Evolutionary conservation across 2,888 invertebrate species (phyloP), one percentile per base, ranked within the genome.

Genomic region (Lasioglossum marginatum): DNA sequence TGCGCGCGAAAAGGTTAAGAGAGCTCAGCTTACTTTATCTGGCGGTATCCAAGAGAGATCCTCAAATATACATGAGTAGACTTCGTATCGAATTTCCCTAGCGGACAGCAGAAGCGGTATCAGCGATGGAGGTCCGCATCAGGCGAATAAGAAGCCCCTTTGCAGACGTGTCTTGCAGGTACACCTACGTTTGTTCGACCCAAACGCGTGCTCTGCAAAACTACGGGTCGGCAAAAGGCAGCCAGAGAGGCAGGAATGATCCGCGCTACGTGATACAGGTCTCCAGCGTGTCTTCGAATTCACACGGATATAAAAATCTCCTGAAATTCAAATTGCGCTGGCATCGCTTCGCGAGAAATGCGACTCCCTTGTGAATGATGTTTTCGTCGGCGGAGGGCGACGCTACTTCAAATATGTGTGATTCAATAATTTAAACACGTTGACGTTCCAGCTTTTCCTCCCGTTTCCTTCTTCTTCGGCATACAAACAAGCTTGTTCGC

Each of bases 81-180:
- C 90, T 91, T 93, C 91, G 92, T 92, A 93, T 93, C 92, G 93
- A 93, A 94, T 94, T 94, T 94, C 93, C 93, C 93, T 91, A 92
- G 93, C 92, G 94, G 90, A 92, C 92, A 90, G 88, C 82, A 81
- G 84, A 87, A 88, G 74, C 88, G 81, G 86, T 75, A 82, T 85
- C 89, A 91, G 89, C 90, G 90, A 91, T 86, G 90, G 87, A 86
- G 84, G 89, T 90, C 92, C 91, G 91, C 91, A 85, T 87, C 89
- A 87, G 86, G 88, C 89, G 90, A 91, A 92, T 92, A 91, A 90
- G 89, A 91, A 88, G 84, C 82, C 78, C 83, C 88, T 91, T 88
- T 89, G 85, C 87, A 87, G 77, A 81, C 77, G 86, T 81, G 84
- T 82, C 90, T 85, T 80, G 57, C 71, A 60, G 80, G 78, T 86